Conservation (phyloP, 2,797 vertebrate genomes). For the Leuciscus waleckii region DNA sequence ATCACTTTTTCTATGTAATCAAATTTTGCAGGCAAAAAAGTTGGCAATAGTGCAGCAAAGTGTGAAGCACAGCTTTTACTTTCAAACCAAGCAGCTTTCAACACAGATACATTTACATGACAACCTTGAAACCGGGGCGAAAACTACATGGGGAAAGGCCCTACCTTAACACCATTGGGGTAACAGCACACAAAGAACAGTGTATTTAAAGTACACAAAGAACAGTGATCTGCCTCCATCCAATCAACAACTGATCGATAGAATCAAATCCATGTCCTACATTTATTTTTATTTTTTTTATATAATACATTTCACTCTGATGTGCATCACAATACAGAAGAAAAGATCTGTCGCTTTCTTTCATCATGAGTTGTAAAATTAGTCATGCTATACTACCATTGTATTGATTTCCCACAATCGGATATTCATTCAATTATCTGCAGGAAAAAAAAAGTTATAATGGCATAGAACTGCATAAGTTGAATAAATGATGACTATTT, state of each 20-base stretch:
- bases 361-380: not conserved
- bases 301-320: not conserved
- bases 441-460: not conserved
- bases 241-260: not conserved
- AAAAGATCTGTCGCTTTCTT: not conserved
- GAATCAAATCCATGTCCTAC: not conserved
- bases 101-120: rapidly evolving
- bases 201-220: too few species aligned
- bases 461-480: not conserved
- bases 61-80: not conserved
- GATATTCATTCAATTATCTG: not conserved
- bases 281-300: not conserved
- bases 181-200: too few species aligned
- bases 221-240: not conserved
- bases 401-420: not conserved
- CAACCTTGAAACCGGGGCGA: not conserved
- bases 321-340: not conserved
- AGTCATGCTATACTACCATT: not conserved
- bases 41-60: not conserved
- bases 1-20: not conserved
- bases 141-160: not conserved
- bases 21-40: not conserved
- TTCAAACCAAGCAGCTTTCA: not conserved
- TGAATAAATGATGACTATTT: not conserved
- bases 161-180: too few species aligned